A percentile compares a stretch with the other conserved stretches of the same genome.
phyloP scores from a whole-genome alignment of 2,888 invertebrate genomes.

The Noctua janthina region DNA sequence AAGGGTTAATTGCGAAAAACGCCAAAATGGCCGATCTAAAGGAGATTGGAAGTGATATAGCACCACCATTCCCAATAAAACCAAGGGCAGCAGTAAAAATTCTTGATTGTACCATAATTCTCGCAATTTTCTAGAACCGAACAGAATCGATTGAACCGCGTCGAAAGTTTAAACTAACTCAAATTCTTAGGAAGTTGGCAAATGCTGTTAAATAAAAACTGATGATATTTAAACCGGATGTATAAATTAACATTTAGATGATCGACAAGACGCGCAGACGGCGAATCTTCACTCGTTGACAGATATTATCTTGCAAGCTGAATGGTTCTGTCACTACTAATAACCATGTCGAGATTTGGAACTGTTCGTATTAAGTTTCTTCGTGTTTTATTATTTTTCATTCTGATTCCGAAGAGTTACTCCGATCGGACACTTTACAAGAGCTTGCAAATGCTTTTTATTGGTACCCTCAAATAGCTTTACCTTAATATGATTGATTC shows the following conservation, averaged over 20 bases:
- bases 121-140: slow-evolving; percentile 29
- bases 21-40: background rate
- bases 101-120: slow-evolving; percentile 29
- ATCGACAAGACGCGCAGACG: slow-evolving; percentile 32
- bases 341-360: slow-evolving; percentile 49
- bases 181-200: slow-evolving; percentile 35
- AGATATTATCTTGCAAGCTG: slow-evolving; percentile 56
- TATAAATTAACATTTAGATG: slow-evolving; percentile 46
- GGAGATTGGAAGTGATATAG: slow-evolving; percentile 38
- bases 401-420: background rate
- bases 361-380: slow-evolving; percentile 34
- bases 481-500: background rate
- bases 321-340: slow-evolving; percentile 58
- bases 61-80: slow-evolving; percentile 35
- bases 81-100: slow-evolving; percentile 43
- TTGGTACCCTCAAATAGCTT: background rate
- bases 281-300: slow-evolving; percentile 51
- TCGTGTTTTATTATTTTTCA: background rate
- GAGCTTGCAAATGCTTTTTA: background rate
- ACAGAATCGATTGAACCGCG: slow-evolving; percentile 51
- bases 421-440: background rate
- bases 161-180: slow-evolving; percentile 49
- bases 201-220: slow-evolving; percentile 42
- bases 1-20: background rate
- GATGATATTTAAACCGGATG: slow-evolving; percentile 47